phyloP scores from a whole-genome alignment of 1,140 invertebrate genomes.

The Globodera ellingtonae region DNA sequence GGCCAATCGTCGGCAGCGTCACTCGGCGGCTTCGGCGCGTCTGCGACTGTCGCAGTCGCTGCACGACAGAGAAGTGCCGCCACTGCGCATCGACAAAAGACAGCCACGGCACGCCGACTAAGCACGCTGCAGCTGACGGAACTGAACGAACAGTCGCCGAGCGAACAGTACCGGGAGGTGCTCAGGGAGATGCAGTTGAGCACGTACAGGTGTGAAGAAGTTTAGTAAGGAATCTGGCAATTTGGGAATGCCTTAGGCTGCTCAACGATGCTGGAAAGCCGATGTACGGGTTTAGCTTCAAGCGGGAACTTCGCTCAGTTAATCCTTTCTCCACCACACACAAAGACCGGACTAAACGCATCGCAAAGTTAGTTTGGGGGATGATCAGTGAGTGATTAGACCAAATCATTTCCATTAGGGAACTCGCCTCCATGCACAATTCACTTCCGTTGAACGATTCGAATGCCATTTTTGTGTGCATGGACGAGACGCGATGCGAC shows the following conservation, averaged over 20 bases:
- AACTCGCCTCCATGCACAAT: constrained; percentile 90
- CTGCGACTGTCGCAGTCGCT: neutral
- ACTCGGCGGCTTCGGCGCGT: neutral
- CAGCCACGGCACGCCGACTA: constrained; percentile 23
- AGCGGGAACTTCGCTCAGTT: constrained; percentile 62
- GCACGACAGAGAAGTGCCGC: neutral
- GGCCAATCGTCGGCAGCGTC: neutral
- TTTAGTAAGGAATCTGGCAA: neutral
- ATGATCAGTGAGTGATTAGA: neutral
- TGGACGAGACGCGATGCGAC: constrained; percentile 82
- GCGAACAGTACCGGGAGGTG: constrained; percentile 43
- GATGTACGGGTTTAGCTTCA: constrained; percentile 57
- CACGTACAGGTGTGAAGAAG: constrained; percentile 24
- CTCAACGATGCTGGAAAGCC: constrained; percentile 60
- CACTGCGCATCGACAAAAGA: constrained; percentile 9
- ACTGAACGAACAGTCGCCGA: constrained; percentile 24
- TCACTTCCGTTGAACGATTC: constrained; percentile 88
- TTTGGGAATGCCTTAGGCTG: constrained; percentile 45
- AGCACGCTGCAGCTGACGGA: constrained; percentile 26
- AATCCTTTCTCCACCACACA: constrained; percentile 62
- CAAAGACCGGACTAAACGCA: constrained; percentile 79
- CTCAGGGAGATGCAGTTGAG: constrained; percentile 39
- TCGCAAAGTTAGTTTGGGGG: constrained; percentile 74
- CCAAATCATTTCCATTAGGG: constrained; percentile 65
- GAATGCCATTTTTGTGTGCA: constrained; percentile 91